Evolutionary conservation across 2,888 invertebrate genomes (phyloP).

Genomic region (Stenolophus ochropezus): DNA sequence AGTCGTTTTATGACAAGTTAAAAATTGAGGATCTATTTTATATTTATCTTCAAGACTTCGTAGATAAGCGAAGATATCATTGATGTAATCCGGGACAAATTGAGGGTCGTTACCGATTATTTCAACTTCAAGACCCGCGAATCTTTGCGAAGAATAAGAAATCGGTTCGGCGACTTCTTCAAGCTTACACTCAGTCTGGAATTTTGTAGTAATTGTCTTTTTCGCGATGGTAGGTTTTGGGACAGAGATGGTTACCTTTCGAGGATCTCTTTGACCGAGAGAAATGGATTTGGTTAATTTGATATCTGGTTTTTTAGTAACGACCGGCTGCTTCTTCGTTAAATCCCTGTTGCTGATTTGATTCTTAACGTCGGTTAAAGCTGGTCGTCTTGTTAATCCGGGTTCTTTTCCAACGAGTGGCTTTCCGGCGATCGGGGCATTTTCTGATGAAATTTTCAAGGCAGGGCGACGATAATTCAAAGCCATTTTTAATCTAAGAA

Average conservation of each 20-base stretch:
- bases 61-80: slow-evolving; percentile 92
- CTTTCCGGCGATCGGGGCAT: slow-evolving; percentile 61
- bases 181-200: slow-evolving; percentile 23
- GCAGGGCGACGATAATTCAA: slow-evolving; percentile 59
- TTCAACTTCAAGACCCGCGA: slow-evolving; percentile 64
- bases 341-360: slow-evolving; percentile 58
- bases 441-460: slow-evolving; percentile 16
- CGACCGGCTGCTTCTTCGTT: slow-evolving; percentile 26
- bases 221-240: neutral
- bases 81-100: slow-evolving; percentile 88
- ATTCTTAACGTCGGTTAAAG: slow-evolving; percentile 67
- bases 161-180: neutral
- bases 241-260: neutral
- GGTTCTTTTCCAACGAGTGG: slow-evolving; percentile 53
- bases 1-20: slow-evolving; percentile 75
- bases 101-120: slow-evolving; percentile 83
- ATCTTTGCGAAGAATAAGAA: slow-evolving; percentile 36
- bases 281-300: slow-evolving; percentile 34
- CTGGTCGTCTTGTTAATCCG: slow-evolving; percentile 63
- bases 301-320: slow-evolving; percentile 53
- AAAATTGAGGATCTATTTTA: slow-evolving; percentile 79
- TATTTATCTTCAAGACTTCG: slow-evolving; percentile 83
- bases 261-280: slow-evolving; percentile 21
- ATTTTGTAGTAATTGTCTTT: neutral
- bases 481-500: slow-evolving; percentile 64